These are phyloP conservation scores for Rhea pennata DNA, from an alignment of 2,113 vertebrate genomes.

Conservation along the genomic window DNA sequence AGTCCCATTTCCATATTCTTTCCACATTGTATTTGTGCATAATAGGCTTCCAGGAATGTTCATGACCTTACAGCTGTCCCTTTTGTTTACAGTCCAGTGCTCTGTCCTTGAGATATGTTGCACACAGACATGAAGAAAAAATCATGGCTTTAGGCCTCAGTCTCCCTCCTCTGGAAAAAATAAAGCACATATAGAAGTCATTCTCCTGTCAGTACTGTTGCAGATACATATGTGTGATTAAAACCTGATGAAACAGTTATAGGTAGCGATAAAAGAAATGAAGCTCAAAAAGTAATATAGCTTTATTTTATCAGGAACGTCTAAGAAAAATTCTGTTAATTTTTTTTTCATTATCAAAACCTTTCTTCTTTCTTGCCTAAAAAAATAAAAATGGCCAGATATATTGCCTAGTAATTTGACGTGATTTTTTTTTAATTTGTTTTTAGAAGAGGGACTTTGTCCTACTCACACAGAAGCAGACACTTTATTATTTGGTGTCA, in stretches of 20 bases:
- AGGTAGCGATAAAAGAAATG: conserved; percentile 8
- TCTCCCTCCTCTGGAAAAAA: conserved; percentile 49
- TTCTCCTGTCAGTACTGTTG: background rate
- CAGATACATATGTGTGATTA: background rate
- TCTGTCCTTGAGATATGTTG: conserved; percentile 70
- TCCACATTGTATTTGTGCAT: conserved; percentile 44
- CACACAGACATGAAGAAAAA: conserved; percentile 58
- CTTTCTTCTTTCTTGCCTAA: background rate
- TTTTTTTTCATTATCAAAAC: background rate
- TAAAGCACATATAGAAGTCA: conserved; percentile 1
- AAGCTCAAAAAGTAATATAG: background rate
- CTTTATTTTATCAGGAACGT: background rate
- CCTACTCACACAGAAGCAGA: background rate
- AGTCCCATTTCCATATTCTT: conserved; percentile 55
- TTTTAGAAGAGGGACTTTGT: background rate
- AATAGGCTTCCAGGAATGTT: conserved; percentile 69
- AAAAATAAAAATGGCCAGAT: background rate
- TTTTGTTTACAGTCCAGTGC: conserved; percentile 72
- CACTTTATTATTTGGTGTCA: background rate
- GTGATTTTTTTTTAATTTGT: background rate
- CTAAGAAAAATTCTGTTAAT: background rate
- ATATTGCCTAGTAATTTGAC: background rate
- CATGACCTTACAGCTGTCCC: conserved; percentile 72
- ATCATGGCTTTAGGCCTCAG: conserved; percentile 59
- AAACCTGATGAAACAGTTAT: background rate